Base-by-base conservation (phyloP, 64 coral and sea anemone genomes). In the Montipora foliosa region DNA sequence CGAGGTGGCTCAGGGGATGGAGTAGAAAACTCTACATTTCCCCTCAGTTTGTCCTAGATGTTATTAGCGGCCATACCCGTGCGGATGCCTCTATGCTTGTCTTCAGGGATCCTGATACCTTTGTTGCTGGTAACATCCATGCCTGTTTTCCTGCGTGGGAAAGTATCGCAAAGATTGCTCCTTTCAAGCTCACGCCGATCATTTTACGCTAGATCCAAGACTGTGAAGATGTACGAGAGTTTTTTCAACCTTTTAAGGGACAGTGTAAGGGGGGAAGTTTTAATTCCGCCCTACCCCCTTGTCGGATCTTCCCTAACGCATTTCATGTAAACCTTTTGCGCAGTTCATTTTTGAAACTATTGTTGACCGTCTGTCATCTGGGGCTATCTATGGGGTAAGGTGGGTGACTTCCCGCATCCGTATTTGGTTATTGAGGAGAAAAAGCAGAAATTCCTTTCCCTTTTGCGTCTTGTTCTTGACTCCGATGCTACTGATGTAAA, bases 71-170 rank as follows among this genome's bases (percentile, higher is more conserved):
- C 58, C 19, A 82, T 61, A 52, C 49, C 8, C n/a, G 49, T 22
- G 79, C 79, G 4, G 25, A 58, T 1, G 49, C 47, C 79, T 76
- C 69, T 51, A 89, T 76, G 73, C 68, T 76, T 20, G 22, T 44
- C 22, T 77, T 77, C 87, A 77, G 47, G 55, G 87, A 77, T 44
- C 76, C 60, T 44, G 4, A 67, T 46, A 17, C 62, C 24, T 90
- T 90, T 64, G 89, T 90, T 46, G 77, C 89, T 37, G 89, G 58
- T 66, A 81, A 80, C 46, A n/a, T 90, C 46, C 77, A 90, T 66
- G 12, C 6, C 37, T 22, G 57, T 9, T 62, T 68, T 57, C 55
- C 21, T 66, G 25, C 45, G 37, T 90, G 77, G 89, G 58, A 77
- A 51, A 22, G n/a, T 1, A 68, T 90, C 7, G 20, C 58, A 8